Percentiles rank a stretch among this genome's conserved stretches.
phyloP scores from a whole-genome alignment of 2,888 invertebrate genomes.

The Melikaiella ostensackeni region DNA sequence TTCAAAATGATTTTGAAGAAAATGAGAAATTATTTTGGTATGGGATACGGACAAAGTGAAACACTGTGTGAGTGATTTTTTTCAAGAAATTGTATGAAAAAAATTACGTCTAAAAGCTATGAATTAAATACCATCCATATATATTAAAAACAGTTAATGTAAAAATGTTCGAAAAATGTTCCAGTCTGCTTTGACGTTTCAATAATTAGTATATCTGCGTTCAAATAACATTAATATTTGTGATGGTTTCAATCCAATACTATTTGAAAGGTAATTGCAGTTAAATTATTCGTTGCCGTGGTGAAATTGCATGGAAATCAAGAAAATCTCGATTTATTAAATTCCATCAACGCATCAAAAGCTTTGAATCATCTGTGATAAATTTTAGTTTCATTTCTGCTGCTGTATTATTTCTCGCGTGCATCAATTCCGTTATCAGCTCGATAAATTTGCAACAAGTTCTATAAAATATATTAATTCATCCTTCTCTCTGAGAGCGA shows the following conservation, averaged over 20 bases:
- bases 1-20: no score
- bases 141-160: background rate
- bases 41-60: no score
- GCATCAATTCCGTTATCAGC: slow-evolving; percentile 33
- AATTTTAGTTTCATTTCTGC: slow-evolving; percentile 24
- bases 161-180: background rate
- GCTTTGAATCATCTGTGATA: slow-evolving; percentile 11
- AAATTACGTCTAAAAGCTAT: background rate
- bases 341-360: slow-evolving; percentile 18
- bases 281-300: slow-evolving; percentile 17
- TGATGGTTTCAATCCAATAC: background rate
- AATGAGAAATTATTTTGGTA: no score
- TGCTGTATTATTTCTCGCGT: background rate
- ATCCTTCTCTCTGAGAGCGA: slow-evolving; percentile 38
- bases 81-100: no score
- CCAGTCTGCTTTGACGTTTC: background rate
- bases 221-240: background rate
- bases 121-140: background rate
- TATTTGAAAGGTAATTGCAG: slow-evolving; percentile 7
- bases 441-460: slow-evolving; percentile 34
- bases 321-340: slow-evolving; percentile 33
- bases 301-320: slow-evolving; percentile 6
- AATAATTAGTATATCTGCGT: background rate
- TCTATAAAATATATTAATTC: slow-evolving; percentile 34
- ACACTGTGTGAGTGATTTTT: no score